Evolutionary conservation across 1,140 invertebrate species (phyloP), one percentile per base, ranked within the genome.

Genomic region (Eueides isabella): DNA sequence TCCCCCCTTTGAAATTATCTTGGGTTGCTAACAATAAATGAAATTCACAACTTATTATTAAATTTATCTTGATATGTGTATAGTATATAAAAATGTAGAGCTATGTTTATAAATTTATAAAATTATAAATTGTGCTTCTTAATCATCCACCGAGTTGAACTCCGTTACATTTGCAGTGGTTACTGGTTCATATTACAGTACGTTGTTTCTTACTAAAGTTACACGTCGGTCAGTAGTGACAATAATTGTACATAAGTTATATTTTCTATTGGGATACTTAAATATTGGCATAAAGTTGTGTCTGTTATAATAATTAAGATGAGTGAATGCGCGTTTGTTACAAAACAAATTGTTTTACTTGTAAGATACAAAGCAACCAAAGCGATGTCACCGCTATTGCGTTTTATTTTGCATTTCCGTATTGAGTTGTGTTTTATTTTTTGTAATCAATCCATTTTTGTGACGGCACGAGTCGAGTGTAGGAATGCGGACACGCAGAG

Each of bases 221-320:
- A 61, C 61, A 65, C 35, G 79, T 79, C 74, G 81, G 78, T 80
- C 78, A 85, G 78, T 86, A 84, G 79, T 82, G 87, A 89, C 85
- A 89, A 89, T 87, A 78, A 78, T 84, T 64, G 78, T 79, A 71
- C 73, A 74, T 82, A 80, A 78, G 69, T 82, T 74, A 80, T 72
- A 73, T 69, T 76, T 73, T 70, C 69, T 71, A 77, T 75, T 77
- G 70, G 69, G 71, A 80, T 76, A 78, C 67, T 73, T 72, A 66
- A 74, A 74, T 63, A 48, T 64, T 69, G 29, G 44, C 30, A 66
- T 26, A 67, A 16, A 31, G 63, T 41, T 67, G 64, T 61, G 65
- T 75, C 48, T 44, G 61, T 79, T 77, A 67, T 75, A 75, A 65
- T 74, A 38, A 65, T 38, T 35, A 66, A 66, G 44, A 38, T 26